These are phyloP conservation scores for Neoascia interrupta DNA, from an alignment of 2,888 invertebrate genomes.

Conservation along the genomic window DNA sequence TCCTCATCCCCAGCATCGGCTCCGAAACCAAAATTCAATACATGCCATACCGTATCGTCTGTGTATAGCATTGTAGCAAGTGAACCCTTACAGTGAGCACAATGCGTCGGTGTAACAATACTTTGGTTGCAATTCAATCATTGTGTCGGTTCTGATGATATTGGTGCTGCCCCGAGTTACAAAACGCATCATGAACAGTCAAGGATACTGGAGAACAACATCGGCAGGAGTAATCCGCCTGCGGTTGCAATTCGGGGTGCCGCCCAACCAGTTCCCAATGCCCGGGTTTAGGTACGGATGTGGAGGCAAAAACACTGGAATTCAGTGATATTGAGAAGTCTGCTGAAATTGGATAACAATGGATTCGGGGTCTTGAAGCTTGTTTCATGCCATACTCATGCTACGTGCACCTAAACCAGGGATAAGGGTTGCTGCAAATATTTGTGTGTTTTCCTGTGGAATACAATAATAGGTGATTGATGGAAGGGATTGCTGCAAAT, in stretches of 20 bases:
- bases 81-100: no score
- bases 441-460: constrained; percentile 34
- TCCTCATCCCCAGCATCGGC: not conserved
- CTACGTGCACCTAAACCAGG: not conserved
- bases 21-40: constrained; percentile 16
- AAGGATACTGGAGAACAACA: constrained; percentile 8
- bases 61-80: no score
- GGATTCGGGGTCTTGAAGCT: constrained; percentile 36
- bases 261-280: not conserved
- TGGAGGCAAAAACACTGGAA: constrained; percentile 28
- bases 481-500: constrained; percentile 18
- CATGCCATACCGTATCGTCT: not conserved
- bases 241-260: constrained; percentile 8
- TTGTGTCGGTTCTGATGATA: constrained; percentile 50
- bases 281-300: not conserved
- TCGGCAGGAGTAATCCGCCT: constrained; percentile 50
- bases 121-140: constrained; percentile 66
- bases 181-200: constrained; percentile 26
- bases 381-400: not conserved
- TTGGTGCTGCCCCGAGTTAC: constrained; percentile 43
- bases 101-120: constrained; percentile 31
- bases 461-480: constrained; percentile 47
- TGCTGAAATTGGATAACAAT: constrained; percentile 59
- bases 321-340: constrained; percentile 47
- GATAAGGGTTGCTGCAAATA: constrained; percentile 14